Percentiles rank a stretch among this genome's conserved stretches.
These are phyloP conservation scores for Sceliomorpha sp. DNA, from an alignment of 2,888 invertebrate genomes.

Conservation along the genomic window DNA sequence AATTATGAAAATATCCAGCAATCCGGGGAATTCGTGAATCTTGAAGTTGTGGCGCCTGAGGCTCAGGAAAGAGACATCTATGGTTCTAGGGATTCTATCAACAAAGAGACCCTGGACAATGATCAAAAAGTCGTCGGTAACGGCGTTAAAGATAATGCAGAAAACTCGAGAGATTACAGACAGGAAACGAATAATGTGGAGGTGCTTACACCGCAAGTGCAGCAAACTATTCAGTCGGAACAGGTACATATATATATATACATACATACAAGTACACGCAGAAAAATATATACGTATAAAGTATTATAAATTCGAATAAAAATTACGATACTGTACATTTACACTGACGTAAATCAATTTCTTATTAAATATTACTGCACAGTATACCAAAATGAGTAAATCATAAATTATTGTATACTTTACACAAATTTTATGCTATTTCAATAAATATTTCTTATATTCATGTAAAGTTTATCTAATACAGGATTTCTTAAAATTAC, in stretches of 20 bases:
- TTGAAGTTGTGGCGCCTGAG: constrained; percentile 71
- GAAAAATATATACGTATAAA: too few relatives aligned
- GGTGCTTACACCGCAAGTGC: constrained; percentile 65
- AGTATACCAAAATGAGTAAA: too few relatives aligned
- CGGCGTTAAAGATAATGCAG: constrained; percentile 55
- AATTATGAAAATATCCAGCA: constrained; percentile 77
- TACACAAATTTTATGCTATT: too few relatives aligned
- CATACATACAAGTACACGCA: too few relatives aligned
- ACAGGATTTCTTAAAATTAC: too few relatives aligned
- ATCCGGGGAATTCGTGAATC: constrained; percentile 71
- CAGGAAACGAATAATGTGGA: constrained; percentile 72
- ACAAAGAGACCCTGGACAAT: constrained; percentile 75
- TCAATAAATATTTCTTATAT: too few relatives aligned
- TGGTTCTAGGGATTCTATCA: constrained; percentile 75
- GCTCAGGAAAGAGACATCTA: constrained; percentile 71
- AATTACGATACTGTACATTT: too few relatives aligned
- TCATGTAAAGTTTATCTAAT: too few relatives aligned
- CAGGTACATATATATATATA: constrained; percentile 56
- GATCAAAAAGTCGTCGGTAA: constrained; percentile 66
- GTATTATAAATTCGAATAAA: too few relatives aligned
- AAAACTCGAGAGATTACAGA: constrained; percentile 60
- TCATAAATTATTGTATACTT: too few relatives aligned
- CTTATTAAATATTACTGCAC: too few relatives aligned
- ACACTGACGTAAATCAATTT: too few relatives aligned
- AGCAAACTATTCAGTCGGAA: constrained; percentile 62